Conservation (phyloP, 1,140 invertebrate genomes). For the Atta colombica region DNA sequence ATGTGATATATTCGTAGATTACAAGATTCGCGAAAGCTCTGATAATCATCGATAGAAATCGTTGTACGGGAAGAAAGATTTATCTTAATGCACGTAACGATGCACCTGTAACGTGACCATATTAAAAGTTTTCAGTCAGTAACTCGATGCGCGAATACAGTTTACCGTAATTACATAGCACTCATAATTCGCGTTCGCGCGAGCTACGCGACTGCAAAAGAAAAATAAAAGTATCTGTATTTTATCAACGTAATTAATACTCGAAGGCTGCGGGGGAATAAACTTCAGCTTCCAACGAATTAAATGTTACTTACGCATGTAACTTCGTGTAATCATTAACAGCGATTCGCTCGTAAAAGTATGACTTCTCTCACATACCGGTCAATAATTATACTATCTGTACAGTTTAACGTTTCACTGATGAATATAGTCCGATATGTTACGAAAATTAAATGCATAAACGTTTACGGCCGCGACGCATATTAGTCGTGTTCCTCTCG, state of each 20-base stretch:
- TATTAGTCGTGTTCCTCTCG: constrained; percentile 11
- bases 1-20: not conserved
- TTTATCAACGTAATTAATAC: constrained; percentile 59
- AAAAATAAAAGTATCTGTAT: constrained; percentile 38
- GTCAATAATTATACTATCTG: constrained; percentile 51
- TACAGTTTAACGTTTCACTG: constrained; percentile 2
- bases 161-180: constrained; percentile 54
- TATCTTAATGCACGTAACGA: constrained; percentile 36
- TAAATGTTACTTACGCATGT: constrained; percentile 61
- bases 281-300: constrained; percentile 54
- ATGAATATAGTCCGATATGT: constrained; percentile 46
- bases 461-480: not conserved
- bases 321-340: constrained; percentile 55
- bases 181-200: constrained; percentile 48
- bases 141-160: constrained; percentile 25
- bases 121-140: constrained; percentile 39
- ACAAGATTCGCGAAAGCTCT: not conserved
- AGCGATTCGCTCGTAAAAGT: constrained; percentile 18
- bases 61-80: constrained; percentile 38
- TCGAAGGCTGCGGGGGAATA: constrained; percentile 30
- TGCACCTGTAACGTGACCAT: constrained; percentile 24
- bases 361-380: constrained; percentile 39
- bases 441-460: constrained; percentile 51
- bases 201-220: not conserved
- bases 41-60: constrained; percentile 29